Evolutionary conservation across 2,113 vertebrate species (phyloP), one percentile per base, ranked within the genome.

Genomic region (Oreocharis arfaki): DNA sequence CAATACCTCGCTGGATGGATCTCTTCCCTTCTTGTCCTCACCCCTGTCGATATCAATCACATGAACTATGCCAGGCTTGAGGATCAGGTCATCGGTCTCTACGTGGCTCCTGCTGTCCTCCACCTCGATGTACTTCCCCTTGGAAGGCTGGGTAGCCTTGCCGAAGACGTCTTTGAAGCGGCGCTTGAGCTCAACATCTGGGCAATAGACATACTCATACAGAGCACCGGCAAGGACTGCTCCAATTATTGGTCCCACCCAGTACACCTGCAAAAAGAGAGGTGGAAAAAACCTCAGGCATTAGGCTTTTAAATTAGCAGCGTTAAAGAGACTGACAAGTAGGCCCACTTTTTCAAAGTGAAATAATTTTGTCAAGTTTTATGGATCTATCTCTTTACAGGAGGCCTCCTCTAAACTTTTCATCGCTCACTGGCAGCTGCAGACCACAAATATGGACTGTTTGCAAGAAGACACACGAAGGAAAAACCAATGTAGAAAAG

Each of bases 181-280:
- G 33, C 97, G 98, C 93, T 99, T 99, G 85, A 99, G 85, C 41
- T 99, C 98, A 16, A 97, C 93, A 5, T 99, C 99, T 5, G 99
- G 99, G 87, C 99, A 99, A 96, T 98, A 99, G 89, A 99, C 98
- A 5, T 99, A 99, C 70, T 99, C 98, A 7, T 99, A 99, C 35
- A 99, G 98, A 42, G 98, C 98, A 14, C 98, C 99, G 1, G 99
- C 99, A 21, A 99, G 96, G 78, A 99, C 97, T 8, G 97, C 99
- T 57, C 99, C 99, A 22, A 99, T 98, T 50, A 99, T 96, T 19
- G 99, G 99, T 57, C 99, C 99, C 41, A 99, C 97, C 99, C 99
- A 99, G 92, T 99, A 99, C 9, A 99, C 97, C 99, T 99, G 90
- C 16, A 92, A 39, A 94, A 16, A 90, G 39, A 23, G 46, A 79